Evolutionary conservation across 2,113 vertebrate genomes (phyloP).

Genomic region (Micronycteris hirsuta): DNA sequence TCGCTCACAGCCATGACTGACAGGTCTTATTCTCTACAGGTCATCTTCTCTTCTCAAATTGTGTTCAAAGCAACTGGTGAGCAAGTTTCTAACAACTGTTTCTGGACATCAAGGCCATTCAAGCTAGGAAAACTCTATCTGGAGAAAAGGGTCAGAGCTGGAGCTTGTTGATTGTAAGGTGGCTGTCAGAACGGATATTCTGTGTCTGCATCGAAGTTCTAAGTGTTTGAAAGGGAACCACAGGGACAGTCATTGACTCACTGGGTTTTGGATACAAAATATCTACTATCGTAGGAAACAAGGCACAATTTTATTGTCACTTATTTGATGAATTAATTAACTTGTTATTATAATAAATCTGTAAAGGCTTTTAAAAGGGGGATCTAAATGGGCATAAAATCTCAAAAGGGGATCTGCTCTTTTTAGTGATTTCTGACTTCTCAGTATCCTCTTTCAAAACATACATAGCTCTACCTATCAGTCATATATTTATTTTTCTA

Average conservation of each 20-base stretch:
- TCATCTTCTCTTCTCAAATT: neutral
- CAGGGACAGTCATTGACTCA: neutral
- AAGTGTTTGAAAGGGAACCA: neutral
- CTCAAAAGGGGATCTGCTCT: neutral
- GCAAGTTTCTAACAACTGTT: neutral
- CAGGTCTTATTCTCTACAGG: neutral
- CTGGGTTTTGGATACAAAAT: neutral
- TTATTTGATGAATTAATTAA: neutral
- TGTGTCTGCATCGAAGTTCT: neutral
- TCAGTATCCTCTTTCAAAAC: neutral
- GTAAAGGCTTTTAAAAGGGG: neutral
- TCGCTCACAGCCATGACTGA: neutral
- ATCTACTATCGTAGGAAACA: neutral
- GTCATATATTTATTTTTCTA: conserved; percentile 48
- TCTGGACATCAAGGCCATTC: neutral
- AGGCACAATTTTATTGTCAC: neutral
- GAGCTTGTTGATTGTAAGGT: neutral
- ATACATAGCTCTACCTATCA: neutral
- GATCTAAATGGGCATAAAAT: neutral
- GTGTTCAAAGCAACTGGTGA: neutral
- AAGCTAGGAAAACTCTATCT: neutral
- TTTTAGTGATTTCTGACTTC: neutral
- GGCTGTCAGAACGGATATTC: neutral
- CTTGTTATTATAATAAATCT: neutral
- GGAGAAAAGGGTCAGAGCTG: neutral